Conservation (phyloP, 2,888 invertebrate species). For the Chelonus formosanus region DNA sequence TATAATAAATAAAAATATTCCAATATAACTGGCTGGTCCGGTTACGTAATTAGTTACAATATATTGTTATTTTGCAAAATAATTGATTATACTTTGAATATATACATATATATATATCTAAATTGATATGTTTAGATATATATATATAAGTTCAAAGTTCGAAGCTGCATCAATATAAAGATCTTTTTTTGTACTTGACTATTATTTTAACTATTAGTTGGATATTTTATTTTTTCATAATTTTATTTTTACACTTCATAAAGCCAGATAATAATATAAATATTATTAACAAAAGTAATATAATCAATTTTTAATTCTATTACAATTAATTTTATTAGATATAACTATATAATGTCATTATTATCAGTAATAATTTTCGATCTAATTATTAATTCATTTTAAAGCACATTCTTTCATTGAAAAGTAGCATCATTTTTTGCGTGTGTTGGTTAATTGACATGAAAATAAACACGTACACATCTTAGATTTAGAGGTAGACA, state of each 20-base stretch:
- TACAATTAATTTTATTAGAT: neutral
- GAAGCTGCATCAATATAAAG: too few species aligned
- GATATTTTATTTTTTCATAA: too few species aligned
- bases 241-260: too few species aligned
- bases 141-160: too few species aligned
- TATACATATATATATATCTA: constrained; percentile 22
- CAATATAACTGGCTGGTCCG: constrained; percentile 33
- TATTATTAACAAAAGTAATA: neutral
- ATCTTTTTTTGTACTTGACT: too few species aligned
- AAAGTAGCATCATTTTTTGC: constrained; percentile 14
- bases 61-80: neutral
- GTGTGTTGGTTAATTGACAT: constrained; percentile 20
- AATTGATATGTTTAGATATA: constrained; percentile 8
- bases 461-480: constrained; percentile 19
- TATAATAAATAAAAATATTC: constrained; percentile 41
- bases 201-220: too few species aligned
- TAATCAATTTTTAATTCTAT: constrained; percentile 8
- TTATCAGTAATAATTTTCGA: constrained; percentile 8
- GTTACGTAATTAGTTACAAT: neutral
- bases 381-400: constrained; percentile 25
- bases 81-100: constrained; percentile 23
- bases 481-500: constrained; percentile 21
- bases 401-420: constrained; percentile 23
- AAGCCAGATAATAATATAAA: too few species aligned
- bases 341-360: neutral